Percentiles rank a stretch among this genome's conserved stretches.
Evolutionary conservation across 2,113 vertebrate species (phyloP).

Genomic region (Plectropomus leopardus): DNA sequence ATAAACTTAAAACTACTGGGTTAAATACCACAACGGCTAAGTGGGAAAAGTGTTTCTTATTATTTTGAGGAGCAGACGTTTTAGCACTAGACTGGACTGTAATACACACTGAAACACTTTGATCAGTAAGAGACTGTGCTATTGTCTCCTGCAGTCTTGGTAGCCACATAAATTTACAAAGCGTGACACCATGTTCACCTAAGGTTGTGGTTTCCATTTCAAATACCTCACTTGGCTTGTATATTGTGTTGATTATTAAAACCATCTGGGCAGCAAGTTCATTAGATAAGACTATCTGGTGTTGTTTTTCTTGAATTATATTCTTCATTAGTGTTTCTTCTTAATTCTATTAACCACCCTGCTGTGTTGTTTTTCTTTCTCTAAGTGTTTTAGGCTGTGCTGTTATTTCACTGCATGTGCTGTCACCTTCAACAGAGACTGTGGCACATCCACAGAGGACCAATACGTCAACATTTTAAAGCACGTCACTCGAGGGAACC

Average conservation of each 20-base stretch:
- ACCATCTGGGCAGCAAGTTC: slow-evolving; percentile 43
- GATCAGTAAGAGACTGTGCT: slow-evolving; percentile 42
- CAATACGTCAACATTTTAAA: slow-evolving; percentile 11
- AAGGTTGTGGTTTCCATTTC: slow-evolving; percentile 60
- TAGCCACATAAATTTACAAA: slow-evolving; percentile 42
- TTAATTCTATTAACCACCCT: background rate
- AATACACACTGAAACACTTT: slow-evolving; percentile 34
- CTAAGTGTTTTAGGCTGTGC: background rate
- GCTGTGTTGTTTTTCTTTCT: slow-evolving; percentile 18
- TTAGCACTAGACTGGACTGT: slow-evolving; percentile 14
- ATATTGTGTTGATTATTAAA: slow-evolving; percentile 50
- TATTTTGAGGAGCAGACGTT: background rate
- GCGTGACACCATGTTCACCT: slow-evolving; percentile 50
- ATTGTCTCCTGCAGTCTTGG: slow-evolving; percentile 56
- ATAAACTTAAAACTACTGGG: background rate
- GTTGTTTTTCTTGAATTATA: slow-evolving; percentile 13
- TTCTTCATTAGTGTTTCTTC: slow-evolving; percentile 7
- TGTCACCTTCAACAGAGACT: background rate
- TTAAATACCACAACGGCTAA: background rate
- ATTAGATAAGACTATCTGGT: slow-evolving; percentile 24
- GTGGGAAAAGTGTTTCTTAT: slow-evolving; percentile 1
- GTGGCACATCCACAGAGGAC: slow-evolving; percentile 1
- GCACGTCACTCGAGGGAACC: background rate
- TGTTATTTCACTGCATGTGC: slow-evolving; percentile 17
- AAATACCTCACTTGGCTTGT: slow-evolving; percentile 35